Percentiles rank a stretch among this genome's conserved stretches.
phyloP scores from a whole-genome alignment of 2,888 invertebrate genomes.

The Galeruca laticollis region DNA sequence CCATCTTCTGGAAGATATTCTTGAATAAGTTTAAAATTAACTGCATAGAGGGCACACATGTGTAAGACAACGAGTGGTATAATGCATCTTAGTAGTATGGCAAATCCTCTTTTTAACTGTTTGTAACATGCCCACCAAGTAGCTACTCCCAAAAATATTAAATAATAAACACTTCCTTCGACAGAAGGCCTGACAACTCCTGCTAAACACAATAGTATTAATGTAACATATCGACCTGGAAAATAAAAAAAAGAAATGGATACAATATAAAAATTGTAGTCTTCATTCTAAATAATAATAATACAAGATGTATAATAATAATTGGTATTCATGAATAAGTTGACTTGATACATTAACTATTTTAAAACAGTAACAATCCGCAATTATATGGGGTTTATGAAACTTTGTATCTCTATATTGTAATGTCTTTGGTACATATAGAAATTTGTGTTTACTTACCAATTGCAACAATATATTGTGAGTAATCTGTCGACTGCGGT shows the following conservation, averaged over 20 bases:
- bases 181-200: constrained; percentile 86
- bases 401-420: too few relatives aligned
- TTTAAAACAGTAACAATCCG: too few relatives aligned
- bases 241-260: constrained; percentile 41
- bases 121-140: constrained; percentile 90
- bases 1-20: constrained; percentile 76
- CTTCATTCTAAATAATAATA: too few relatives aligned
- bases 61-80: constrained; percentile 84
- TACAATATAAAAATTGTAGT: too few relatives aligned
- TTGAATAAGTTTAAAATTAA: constrained; percentile 88
- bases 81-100: constrained; percentile 76
- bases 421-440: too few relatives aligned
- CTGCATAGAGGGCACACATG: constrained; percentile 78
- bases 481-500: constrained; percentile 12
- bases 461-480: constrained; percentile 40
- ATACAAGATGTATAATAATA: too few relatives aligned
- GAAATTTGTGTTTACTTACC: constrained; percentile 33
- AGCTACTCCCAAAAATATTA: constrained; percentile 85
- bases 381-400: too few relatives aligned
- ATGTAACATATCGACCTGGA: constrained; percentile 76
- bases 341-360: too few relatives aligned
- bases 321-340: too few relatives aligned
- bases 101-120: constrained; percentile 82
- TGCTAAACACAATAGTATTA: constrained; percentile 77
- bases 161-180: constrained; percentile 86